These are phyloP conservation scores for Semaprochilodus insignis DNA, from an alignment of 2,797 vertebrate genomes.

Conservation along the genomic window DNA sequence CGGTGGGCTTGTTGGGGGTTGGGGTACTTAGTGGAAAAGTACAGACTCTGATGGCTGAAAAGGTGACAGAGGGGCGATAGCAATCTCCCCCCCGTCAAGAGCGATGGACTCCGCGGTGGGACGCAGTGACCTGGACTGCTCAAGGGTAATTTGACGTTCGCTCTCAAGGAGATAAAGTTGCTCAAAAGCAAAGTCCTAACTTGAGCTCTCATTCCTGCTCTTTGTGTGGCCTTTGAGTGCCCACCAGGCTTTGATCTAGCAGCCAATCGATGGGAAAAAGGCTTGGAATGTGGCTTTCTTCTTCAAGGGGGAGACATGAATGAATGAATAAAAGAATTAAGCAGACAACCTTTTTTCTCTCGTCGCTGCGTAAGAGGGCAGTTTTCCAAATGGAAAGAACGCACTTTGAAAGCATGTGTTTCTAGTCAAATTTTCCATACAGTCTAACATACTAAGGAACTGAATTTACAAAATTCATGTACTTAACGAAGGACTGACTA, in stretches of 20 bases:
- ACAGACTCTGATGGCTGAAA: constrained; percentile 1
- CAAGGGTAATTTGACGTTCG: constrained; percentile 24
- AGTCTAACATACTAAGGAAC: background rate
- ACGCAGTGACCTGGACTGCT: constrained; percentile 29
- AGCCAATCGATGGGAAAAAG: constrained; percentile 49
- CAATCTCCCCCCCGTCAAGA: background rate
- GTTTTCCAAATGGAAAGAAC: constrained; percentile 3
- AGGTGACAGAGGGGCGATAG: background rate
- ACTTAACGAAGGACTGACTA: no score
- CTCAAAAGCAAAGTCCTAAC: constrained; percentile 34
- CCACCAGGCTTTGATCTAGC: constrained; percentile 47
- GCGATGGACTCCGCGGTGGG: background rate
- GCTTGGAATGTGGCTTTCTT: constrained; percentile 44
- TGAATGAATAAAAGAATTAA: constrained; percentile 44
- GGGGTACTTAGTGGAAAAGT: constrained; percentile 17
- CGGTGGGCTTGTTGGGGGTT: background rate
- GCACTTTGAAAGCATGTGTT: background rate
- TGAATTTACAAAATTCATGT: background rate
- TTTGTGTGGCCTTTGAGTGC: constrained; percentile 51
- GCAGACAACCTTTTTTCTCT: constrained; percentile 8
- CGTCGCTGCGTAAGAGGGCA: background rate
- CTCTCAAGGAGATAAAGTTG: constrained; percentile 54
- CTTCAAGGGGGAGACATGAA: constrained; percentile 34
- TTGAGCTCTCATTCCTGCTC: constrained; percentile 40
- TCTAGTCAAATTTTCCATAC: background rate